Evolutionary conservation across 2,888 invertebrate genomes (phyloP).

Genomic region (Melieria crassipennis): DNA sequence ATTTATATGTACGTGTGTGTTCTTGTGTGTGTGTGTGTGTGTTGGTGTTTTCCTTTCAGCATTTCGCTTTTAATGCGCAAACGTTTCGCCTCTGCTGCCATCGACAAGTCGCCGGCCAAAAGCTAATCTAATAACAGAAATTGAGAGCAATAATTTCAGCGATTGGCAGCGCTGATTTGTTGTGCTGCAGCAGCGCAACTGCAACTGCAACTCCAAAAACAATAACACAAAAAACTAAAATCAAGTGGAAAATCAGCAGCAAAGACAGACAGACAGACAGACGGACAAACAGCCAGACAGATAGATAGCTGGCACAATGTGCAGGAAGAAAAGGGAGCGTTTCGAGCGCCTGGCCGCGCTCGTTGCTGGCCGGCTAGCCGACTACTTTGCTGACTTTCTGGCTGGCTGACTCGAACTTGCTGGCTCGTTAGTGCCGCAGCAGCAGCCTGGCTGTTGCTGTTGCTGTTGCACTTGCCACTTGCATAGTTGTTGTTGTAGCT

Average conservation of each 20-base stretch:
- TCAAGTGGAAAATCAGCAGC: too few relatives aligned
- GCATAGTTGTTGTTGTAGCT: slow-evolving; percentile 2
- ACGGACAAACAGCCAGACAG: too few relatives aligned
- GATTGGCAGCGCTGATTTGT: slow-evolving; percentile 58
- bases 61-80: background rate
- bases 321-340: slow-evolving; percentile 6
- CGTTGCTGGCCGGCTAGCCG: background rate
- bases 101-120: slow-evolving; percentile 39
- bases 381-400: background rate
- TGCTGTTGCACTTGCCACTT: slow-evolving; percentile 4
- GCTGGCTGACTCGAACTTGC: background rate
- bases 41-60: background rate
- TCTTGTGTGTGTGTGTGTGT: slow-evolving; percentile 25
- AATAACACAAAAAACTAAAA: background rate
- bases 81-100: background rate
- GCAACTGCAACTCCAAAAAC: background rate
- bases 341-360: background rate
- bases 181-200: background rate
- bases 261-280: too few relatives aligned
- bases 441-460: background rate
- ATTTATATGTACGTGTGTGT: slow-evolving; percentile 38
- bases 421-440: background rate
- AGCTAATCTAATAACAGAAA: slow-evolving; percentile 62
- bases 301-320: background rate
- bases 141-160: slow-evolving; percentile 61